Conservation (phyloP, 1,140 invertebrate species). For the Drosophila albomicans region DNA sequence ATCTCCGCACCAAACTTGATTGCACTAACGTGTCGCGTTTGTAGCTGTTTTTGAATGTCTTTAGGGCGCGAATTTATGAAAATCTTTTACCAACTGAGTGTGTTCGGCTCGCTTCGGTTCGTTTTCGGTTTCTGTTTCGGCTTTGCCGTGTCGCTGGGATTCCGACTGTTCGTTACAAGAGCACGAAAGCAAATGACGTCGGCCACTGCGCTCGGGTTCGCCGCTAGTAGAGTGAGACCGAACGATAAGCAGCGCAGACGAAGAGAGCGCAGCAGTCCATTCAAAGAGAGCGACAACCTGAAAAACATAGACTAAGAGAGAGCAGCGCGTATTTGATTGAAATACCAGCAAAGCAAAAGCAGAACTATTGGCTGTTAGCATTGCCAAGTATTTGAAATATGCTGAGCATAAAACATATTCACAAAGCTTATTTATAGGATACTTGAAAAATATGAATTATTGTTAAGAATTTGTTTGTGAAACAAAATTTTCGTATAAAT, state of each 20-base stretch:
- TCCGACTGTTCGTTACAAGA: constrained; percentile 51
- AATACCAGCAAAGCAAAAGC: background rate
- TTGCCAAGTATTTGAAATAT: constrained; percentile 23
- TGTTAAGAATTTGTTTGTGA: background rate
- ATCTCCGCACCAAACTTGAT: constrained; percentile 40
- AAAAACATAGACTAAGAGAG: constrained; percentile 6
- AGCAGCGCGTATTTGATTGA: background rate
- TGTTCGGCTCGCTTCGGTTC: constrained; percentile 29
- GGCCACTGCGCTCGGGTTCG: background rate
- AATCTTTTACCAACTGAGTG: constrained; percentile 21
- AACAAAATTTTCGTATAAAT: background rate
- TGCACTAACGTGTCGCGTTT: constrained; percentile 33
- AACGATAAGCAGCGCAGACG: constrained; percentile 25
- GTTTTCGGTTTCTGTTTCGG: constrained; percentile 14
- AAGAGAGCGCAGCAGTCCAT: background rate
- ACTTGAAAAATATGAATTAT: constrained; percentile 19
- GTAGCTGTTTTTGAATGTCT: constrained; percentile 23
- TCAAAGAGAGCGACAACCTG: constrained; percentile 1
- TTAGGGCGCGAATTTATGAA: constrained; percentile 45
- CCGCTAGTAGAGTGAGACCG: background rate
- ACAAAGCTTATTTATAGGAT: constrained; percentile 31
- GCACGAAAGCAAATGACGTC: constrained; percentile 55
- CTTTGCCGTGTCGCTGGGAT: constrained; percentile 7
- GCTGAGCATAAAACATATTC: background rate
- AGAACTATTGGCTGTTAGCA: background rate